Conservation (phyloP, 2,797 vertebrate genomes). For the Neosilurus hyrtlii region DNA sequence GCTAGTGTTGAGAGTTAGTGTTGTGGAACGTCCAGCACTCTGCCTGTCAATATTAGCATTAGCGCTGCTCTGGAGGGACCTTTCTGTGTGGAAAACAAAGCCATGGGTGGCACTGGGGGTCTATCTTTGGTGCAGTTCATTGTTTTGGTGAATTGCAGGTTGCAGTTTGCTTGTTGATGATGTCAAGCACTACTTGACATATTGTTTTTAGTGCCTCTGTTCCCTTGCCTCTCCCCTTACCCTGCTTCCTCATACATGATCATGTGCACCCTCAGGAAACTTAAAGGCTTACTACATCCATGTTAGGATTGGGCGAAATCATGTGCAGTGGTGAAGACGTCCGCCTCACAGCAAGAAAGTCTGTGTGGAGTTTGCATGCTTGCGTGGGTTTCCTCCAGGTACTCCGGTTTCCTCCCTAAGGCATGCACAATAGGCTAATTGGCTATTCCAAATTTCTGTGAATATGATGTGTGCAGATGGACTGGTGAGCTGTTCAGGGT, state of each 20-base stretch:
- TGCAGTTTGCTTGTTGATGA: neutral
- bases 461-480: too few species aligned
- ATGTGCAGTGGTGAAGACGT: neutral
- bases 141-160: neutral
- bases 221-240: neutral
- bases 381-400: too few species aligned
- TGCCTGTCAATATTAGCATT: neutral
- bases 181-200: neutral
- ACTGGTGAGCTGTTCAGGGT: too few species aligned
- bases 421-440: too few species aligned
- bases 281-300: neutral
- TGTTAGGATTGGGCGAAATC: neutral
- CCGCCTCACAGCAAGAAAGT: too few species aligned
- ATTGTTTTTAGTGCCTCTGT: neutral
- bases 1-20: neutral
- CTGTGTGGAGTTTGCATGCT: too few species aligned
- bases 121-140: neutral
- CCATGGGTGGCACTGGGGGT: neutral
- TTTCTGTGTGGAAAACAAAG: neutral
- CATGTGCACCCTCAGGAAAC: neutral
- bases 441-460: too few species aligned
- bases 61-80: neutral
- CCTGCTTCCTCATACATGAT: rapidly evolving
- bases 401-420: too few species aligned
- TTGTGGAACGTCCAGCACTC: neutral